Evolutionary conservation across 1,140 invertebrate genomes (phyloP).

Genomic region (Chironomus tepperi): DNA sequence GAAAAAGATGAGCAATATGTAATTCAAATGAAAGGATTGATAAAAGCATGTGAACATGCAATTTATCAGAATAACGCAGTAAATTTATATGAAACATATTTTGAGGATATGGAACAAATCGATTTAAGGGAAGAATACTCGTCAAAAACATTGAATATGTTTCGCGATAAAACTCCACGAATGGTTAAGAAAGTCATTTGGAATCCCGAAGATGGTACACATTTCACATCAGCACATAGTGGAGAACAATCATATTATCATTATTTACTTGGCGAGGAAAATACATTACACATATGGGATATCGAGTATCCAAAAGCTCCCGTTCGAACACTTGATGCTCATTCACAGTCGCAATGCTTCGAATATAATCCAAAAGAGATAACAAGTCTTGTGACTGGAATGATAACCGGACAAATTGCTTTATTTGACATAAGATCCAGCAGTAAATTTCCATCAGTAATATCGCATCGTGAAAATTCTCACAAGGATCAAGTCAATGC

Average conservation of each 20-base stretch:
- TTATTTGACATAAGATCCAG: constrained; percentile 64
- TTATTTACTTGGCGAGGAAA: constrained; percentile 48
- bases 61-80: constrained; percentile 84
- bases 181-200: constrained; percentile 67
- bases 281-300: constrained; percentile 73
- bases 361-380: constrained; percentile 80
- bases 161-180: constrained; percentile 49
- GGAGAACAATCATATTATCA: constrained; percentile 41
- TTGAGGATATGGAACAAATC: constrained; percentile 48
- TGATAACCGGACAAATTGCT: constrained; percentile 69
- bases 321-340: constrained; percentile 53
- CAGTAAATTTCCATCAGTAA: constrained; percentile 43
- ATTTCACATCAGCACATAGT: constrained; percentile 71
- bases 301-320: constrained; percentile 76
- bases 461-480: constrained; percentile 50
- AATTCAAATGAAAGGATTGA: constrained; percentile 32
- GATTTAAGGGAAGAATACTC: constrained; percentile 50
- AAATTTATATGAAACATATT: constrained; percentile 83
- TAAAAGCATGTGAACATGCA: constrained; percentile 48
- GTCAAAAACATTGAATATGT: constrained; percentile 59
- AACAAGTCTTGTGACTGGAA: constrained; percentile 68
- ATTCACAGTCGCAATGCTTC: constrained; percentile 58
- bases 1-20: constrained; percentile 83
- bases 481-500: constrained; percentile 60
- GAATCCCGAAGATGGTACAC: constrained; percentile 68